Evolutionary conservation across 1,140 invertebrate genomes (phyloP).

Genomic region (Leptoteleia sp.): DNA sequence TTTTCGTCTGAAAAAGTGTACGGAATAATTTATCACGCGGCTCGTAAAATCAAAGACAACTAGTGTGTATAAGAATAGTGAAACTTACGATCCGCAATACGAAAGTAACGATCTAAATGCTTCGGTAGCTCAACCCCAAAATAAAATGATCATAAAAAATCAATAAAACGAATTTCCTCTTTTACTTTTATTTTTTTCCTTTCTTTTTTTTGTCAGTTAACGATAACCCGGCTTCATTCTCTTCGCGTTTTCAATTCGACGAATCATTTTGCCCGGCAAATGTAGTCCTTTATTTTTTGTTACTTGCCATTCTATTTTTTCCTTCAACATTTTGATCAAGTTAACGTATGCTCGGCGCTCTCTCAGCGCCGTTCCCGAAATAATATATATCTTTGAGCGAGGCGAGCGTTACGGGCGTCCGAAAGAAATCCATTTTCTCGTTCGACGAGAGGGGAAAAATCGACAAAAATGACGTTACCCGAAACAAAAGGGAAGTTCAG

Average conservation of each 20-base stretch:
- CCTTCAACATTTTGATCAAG: too few species aligned
- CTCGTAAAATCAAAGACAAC: slow-evolving; percentile 9
- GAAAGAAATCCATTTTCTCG: too few species aligned
- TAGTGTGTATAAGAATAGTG: not conserved
- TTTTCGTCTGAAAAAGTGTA: too few species aligned
- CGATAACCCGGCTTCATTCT: slow-evolving; percentile 21
- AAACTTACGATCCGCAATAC: slow-evolving; percentile 13
- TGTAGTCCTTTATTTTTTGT: slow-evolving; percentile 25
- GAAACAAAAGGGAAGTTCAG: too few species aligned
- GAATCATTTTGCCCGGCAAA: slow-evolving; percentile 30
- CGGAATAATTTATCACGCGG: too few species aligned
- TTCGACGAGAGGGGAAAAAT: too few species aligned
- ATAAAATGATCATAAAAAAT: slow-evolving; percentile 44
- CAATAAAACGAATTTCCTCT: slow-evolving; percentile 28
- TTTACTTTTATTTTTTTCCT: slow-evolving; percentile 29
- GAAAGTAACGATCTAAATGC: slow-evolving; percentile 6
- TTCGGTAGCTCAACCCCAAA: slow-evolving; percentile 10
- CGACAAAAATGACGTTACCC: too few species aligned
- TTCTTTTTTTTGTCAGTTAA: too few species aligned
- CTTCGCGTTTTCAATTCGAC: slow-evolving; percentile 32
- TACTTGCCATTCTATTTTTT: slow-evolving; percentile 15
- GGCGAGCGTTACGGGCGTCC: too few species aligned
- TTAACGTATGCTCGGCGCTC: too few species aligned
- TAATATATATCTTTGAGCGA: too few species aligned
- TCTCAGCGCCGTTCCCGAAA: too few species aligned